A percentile compares a stretch with the other conserved stretches of the same genome.
These are phyloP conservation scores for Parapsyche elsis DNA, from an alignment of 1,140 invertebrate genomes.

Conservation along the genomic window DNA sequence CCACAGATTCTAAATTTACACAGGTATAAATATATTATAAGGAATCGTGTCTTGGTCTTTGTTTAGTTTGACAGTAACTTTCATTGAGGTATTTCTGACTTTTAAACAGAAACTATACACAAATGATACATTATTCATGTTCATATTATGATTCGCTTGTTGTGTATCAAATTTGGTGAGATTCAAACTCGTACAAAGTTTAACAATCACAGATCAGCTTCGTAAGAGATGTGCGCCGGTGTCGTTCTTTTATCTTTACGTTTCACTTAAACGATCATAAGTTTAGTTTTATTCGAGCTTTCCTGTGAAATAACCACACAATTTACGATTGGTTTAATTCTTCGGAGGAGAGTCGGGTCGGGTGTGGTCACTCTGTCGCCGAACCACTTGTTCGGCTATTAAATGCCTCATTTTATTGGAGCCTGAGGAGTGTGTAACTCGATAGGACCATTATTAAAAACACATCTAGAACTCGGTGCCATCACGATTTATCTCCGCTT, in stretches of 20 bases:
- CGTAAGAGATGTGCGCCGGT: neutral
- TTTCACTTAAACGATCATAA: constrained; percentile 52
- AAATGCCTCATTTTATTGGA: constrained; percentile 44
- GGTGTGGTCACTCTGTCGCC: constrained; percentile 4
- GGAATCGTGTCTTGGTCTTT: too few relatives aligned
- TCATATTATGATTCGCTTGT: too few relatives aligned
- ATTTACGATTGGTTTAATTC: constrained; percentile 55
- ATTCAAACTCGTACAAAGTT: too few relatives aligned
- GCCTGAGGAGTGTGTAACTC: neutral
- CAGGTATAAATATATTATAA: too few relatives aligned
- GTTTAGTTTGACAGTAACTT: too few relatives aligned
- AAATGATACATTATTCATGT: too few relatives aligned
- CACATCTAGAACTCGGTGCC: constrained; percentile 22
- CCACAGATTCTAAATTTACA: too few relatives aligned
- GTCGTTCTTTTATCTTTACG: constrained; percentile 49
- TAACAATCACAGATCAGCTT: neutral
- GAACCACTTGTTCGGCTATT: constrained; percentile 39
- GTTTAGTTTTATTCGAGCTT: constrained; percentile 54
- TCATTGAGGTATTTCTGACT: too few relatives aligned
- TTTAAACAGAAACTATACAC: too few relatives aligned
- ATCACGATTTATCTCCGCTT: constrained; percentile 20
- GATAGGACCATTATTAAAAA: constrained; percentile 46
- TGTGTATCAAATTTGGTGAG: too few relatives aligned
- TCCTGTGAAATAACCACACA: constrained; percentile 45
- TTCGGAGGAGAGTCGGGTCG: neutral